Conservation (phyloP, 2,888 invertebrate species). For the Ametastegia equiseti region DNA sequence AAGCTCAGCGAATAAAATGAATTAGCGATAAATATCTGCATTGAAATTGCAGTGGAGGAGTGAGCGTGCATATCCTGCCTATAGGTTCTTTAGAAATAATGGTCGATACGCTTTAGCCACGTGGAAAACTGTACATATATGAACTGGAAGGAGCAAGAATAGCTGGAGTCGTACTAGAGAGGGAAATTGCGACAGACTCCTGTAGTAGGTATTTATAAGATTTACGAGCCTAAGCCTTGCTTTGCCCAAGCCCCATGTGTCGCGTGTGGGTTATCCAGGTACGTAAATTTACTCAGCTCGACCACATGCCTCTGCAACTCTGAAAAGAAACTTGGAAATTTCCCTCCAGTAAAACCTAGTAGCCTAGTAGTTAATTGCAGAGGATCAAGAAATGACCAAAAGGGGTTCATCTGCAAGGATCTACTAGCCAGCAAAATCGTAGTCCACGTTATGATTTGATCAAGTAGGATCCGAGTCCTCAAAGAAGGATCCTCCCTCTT, state of each 20-base stretch:
- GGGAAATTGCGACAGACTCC: conserved; percentile 15
- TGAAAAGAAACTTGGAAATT: conserved; percentile 15
- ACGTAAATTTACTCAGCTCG: not conserved
- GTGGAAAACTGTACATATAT: not conserved
- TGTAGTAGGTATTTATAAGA: conserved; percentile 14
- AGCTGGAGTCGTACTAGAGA: conserved; percentile 2
- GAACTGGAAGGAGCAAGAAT: not conserved
- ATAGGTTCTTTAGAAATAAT: not conserved
- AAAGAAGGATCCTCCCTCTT: too few relatives aligned
- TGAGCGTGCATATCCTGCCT: too few relatives aligned
- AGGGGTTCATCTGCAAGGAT: too few relatives aligned
- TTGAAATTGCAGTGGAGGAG: too few relatives aligned
- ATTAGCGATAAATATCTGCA: not conserved
- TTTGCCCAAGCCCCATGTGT: not conserved
- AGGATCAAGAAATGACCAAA: too few relatives aligned
- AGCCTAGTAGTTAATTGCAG: too few relatives aligned
- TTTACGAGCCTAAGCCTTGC: conserved; percentile 23
- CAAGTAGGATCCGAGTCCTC: too few relatives aligned
- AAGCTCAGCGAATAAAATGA: not conserved
- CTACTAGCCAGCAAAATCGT: too few relatives aligned
- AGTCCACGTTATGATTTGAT: too few relatives aligned
- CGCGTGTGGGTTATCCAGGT: not conserved
- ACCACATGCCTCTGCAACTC: not conserved
- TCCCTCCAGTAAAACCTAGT: not conserved
- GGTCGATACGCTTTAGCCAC: not conserved